Percentiles rank a stretch among this genome's conserved stretches.
phyloP scores from a whole-genome alignment of 2,888 invertebrate genomes.

The Volucella zonaria region DNA sequence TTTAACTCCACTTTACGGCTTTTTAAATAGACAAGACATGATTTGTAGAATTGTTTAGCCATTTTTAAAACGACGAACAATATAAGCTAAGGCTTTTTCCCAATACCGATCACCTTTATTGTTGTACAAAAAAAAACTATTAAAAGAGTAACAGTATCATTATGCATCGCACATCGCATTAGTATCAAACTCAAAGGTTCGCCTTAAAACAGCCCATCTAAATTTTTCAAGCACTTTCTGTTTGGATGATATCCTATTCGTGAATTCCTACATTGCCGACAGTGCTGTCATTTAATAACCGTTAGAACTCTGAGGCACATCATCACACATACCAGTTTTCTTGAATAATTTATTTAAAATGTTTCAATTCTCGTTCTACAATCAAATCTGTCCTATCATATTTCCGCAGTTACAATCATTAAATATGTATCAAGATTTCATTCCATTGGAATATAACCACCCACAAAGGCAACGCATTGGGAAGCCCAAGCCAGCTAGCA shows the following conservation, averaged over 20 bases:
- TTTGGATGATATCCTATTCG: neutral
- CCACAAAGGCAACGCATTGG: neutral
- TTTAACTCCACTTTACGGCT: too few species aligned
- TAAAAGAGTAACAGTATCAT: too few species aligned
- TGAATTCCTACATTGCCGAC: neutral
- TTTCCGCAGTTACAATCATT: neutral
- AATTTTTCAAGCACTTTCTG: too few species aligned
- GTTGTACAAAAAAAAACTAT: too few species aligned
- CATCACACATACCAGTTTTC: neutral
- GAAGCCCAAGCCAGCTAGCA: slow-evolving; percentile 5
- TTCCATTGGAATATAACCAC: neutral
- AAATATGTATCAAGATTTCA: neutral
- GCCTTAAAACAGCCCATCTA: too few species aligned
- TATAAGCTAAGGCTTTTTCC: too few species aligned
- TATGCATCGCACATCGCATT: too few species aligned
- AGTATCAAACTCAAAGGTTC: too few species aligned
- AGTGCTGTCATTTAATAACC: slow-evolving; percentile 12
- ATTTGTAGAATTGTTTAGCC: too few species aligned
- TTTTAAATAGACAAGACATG: too few species aligned
- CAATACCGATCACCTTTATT: too few species aligned
- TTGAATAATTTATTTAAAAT: slow-evolving; percentile 5
- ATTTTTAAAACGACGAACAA: too few species aligned
- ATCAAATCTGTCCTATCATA: slow-evolving; percentile 15
- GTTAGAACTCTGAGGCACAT: neutral
- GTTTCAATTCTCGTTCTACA: slow-evolving; percentile 20